Conservation (phyloP, 2,888 invertebrate species). For the Autographa pulchrina region DNA sequence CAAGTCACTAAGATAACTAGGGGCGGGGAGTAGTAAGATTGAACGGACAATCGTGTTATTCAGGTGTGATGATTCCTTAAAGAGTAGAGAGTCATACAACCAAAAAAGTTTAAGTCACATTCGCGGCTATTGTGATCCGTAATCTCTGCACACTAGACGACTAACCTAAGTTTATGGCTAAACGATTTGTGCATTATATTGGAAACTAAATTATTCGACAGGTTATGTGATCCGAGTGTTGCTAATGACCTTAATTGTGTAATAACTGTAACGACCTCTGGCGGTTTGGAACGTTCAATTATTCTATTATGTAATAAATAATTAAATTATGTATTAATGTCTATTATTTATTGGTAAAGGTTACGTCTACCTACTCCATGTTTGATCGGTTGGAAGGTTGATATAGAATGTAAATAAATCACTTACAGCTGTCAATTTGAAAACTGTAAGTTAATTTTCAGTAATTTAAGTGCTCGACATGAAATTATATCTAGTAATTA, state of each 20-base stretch:
- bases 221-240: constrained; percentile 5
- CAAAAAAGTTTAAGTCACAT: too few relatives aligned
- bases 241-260: constrained; percentile 13
- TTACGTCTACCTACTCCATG: not conserved
- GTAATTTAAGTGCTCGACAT: not conserved
- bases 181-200: constrained; percentile 1
- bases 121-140: too few relatives aligned
- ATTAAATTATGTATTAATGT: constrained; percentile 6
- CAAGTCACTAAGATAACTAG: too few relatives aligned
- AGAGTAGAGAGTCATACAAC: too few relatives aligned
- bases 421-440: not conserved
- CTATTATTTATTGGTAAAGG: not conserved
- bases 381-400: not conserved
- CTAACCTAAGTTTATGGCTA: not conserved
- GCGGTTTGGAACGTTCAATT: not conserved
- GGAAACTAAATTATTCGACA: constrained; percentile 20
- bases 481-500: not conserved
- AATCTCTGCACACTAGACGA: too few relatives aligned
- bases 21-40: too few relatives aligned
- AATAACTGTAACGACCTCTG: constrained; percentile 3
- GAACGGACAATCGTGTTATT: too few relatives aligned
- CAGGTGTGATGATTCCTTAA: too few relatives aligned
- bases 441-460: not conserved
- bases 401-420: not conserved
- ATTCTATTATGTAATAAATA: constrained; percentile 9